Base-by-base conservation (phyloP, 2,888 invertebrate genomes). In the Byasa hedistus region DNA sequence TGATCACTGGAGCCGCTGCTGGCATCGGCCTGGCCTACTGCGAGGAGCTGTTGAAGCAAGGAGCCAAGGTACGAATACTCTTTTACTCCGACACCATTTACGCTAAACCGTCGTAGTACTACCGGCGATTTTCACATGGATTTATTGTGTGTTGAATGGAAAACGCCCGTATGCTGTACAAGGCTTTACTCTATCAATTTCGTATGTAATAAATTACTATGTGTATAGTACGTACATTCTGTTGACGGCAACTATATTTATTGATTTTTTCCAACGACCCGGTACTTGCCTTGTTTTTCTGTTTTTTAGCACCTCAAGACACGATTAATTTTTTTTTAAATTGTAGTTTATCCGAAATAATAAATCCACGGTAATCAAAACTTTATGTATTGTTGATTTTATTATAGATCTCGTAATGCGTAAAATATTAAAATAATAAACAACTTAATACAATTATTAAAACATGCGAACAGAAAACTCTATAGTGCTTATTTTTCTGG, bases 21-120 rank as follows among this genome's bases (percentile, higher is more conserved):
- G 96, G 95, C 65, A 94, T 95, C 73, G 96, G 96, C 1, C 92
- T 94, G 69, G 94, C 95, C n/a, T 95, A 94, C 77, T 94, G 94
- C 75, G 94, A 95, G 74, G 95, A 95, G 78, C 81, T 96, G 57
- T 89, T 96, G 69, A 94, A 94, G 77, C 94, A 95, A 76, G 96
- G 96, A 73, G 95, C 95, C 32, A 95, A 95, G 93, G 95, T 95
- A 87, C 85, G 83, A 69, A 22, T 23, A n/a, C 22, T 8, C 4
- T 27, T 8, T 48, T 1, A 44, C 51, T 52, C 32, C n/a, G 22
- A 57, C 23, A 52, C 36, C 61, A 36, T 61, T 52, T 63, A 60
- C 59, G 57, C 24, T 36, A 56, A 17, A 21, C n/a, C 36, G 52
- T 2, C 66, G 66, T 66, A 66, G 66, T 62, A 58, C 66, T 54